These are phyloP conservation scores for Muschampia plurimacula DNA, from an alignment of 2,888 invertebrate species.

Conservation along the genomic window DNA sequence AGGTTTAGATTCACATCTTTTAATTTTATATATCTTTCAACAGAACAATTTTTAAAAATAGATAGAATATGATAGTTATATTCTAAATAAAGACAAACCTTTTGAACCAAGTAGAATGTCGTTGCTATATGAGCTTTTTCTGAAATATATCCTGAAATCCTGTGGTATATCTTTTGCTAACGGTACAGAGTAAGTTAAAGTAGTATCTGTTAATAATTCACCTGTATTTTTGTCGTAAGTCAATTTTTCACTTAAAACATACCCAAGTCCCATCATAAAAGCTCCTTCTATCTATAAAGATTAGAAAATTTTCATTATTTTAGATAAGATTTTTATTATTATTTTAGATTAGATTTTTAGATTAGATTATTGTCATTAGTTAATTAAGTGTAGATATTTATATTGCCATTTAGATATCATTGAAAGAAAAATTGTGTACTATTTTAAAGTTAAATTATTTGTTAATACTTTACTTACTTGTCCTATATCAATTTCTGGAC, in stretches of 20 bases:
- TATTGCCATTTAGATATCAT: background rate
- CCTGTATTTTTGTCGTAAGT: conserved; percentile 84
- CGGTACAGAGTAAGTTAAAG: conserved; percentile 89
- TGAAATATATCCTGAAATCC: conserved; percentile 85
- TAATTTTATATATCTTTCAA: too few relatives aligned
- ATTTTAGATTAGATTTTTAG: too few relatives aligned
- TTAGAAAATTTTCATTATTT: background rate
- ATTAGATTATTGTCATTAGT: too few relatives aligned
- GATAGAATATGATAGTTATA: background rate
- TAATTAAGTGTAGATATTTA: background rate
- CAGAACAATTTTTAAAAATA: too few relatives aligned
- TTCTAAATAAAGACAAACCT: conserved; percentile 42
- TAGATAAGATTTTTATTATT: too few relatives aligned
- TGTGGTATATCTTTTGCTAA: conserved; percentile 88
- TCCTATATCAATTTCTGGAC: conserved; percentile 89
- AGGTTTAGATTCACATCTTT: too few relatives aligned
- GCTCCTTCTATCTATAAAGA: conserved; percentile 85
- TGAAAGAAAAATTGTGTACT: background rate
- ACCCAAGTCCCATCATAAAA: conserved; percentile 88
- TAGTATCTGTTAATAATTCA: conserved; percentile 86
- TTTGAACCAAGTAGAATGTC: conserved; percentile 85
- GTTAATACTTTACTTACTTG: conserved; percentile 70
- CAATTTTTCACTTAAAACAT: conserved; percentile 88
- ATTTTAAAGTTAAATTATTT: too few relatives aligned
- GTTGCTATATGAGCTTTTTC: conserved; percentile 82